Percentiles rank a stretch among this genome's conserved stretches.
Conservation (phyloP, 2,113 vertebrate species). For the Leucosticte australis region DNA sequence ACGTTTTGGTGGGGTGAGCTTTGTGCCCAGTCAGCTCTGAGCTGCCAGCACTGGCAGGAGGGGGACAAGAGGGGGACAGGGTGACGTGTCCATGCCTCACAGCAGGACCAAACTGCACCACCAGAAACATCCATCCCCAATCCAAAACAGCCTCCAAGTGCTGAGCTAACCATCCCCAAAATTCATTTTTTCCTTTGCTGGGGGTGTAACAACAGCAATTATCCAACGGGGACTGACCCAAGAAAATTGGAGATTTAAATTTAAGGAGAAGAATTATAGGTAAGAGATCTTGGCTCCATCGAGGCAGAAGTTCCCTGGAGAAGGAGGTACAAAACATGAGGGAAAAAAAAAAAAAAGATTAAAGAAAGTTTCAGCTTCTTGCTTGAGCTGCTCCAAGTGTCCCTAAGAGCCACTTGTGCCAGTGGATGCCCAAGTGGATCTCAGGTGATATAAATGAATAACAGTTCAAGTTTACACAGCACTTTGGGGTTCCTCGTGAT, state of each 20-base stretch:
- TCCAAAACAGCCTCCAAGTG: neutral
- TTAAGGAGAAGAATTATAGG: neutral
- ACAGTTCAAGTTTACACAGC: neutral
- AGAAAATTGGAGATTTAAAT: neutral
- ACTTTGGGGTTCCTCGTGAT: neutral
- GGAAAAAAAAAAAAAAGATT: rapidly evolving
- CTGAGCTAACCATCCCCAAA: neutral
- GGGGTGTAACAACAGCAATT: neutral
- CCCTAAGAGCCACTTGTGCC: neutral
- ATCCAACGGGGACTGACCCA: neutral
- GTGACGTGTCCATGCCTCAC: no score
- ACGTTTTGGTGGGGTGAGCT: neutral
- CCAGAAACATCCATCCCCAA: neutral
- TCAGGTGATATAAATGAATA: neutral
- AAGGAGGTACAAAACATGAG: neutral
- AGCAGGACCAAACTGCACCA: no score
- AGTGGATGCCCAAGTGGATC: neutral
- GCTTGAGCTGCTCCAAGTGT: neutral
- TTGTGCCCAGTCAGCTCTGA: neutral
- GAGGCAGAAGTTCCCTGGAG: neutral
- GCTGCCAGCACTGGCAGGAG: no score
- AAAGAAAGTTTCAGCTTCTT: neutral
- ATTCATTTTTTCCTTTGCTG: neutral
- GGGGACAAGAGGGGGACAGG: no score
- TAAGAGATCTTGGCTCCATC: neutral